Base-by-base conservation (phyloP, 2,888 invertebrate species). In the Cenopis cana region DNA sequence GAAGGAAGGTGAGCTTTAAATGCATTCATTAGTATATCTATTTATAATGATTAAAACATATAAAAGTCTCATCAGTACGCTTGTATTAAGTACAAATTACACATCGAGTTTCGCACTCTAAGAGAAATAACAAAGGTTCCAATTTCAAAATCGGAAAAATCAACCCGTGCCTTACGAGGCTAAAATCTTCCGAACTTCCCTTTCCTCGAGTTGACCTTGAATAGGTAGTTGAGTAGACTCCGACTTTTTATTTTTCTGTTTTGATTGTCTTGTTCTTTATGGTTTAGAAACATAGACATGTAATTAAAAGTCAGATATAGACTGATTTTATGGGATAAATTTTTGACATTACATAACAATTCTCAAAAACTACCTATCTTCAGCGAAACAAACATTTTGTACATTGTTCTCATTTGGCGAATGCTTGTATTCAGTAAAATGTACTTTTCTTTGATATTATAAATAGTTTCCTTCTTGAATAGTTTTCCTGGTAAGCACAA, bases 401-500 rank as follows among this genome's bases (percentile, higher is more conserved):
- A 46, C 46, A n/a, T 46, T n/a, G n/a, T 46, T 46, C n/a, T n/a
- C n/a, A 8, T n/a, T n/a, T 8, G 4, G n/a, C 46, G 46, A 46
- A 46, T n/a, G 14, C 24, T 6, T 12, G 20, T 11, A 52, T 52
- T 54, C 8, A 12, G n/a, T 11, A 9, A 3, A 49, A 36, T 38
- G 36, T 67, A 55, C 17, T 57, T 46, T 50, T 20, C 50, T 68
- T 20, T 17, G 24, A 24, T 50, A 59, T 49, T 56, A 50, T 50
- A 59, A 38, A 50, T 59, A 59, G 46, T 46, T 46, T n/a, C n/a
- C 14, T 1, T n/a, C 50, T 12, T 52, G 52, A 68, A 59, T 67
- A 49, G 57, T 59, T 59, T 68, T 68, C 59, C 50, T 68, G 24
- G 59, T 52, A 68, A 52, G 59, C 67, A 67, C 50, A 67, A 60